A percentile compares a stretch with the other conserved stretches of the same genome.
phyloP scores from a whole-genome alignment of 2,888 invertebrate species.

The Cremastobaeus sp. region DNA sequence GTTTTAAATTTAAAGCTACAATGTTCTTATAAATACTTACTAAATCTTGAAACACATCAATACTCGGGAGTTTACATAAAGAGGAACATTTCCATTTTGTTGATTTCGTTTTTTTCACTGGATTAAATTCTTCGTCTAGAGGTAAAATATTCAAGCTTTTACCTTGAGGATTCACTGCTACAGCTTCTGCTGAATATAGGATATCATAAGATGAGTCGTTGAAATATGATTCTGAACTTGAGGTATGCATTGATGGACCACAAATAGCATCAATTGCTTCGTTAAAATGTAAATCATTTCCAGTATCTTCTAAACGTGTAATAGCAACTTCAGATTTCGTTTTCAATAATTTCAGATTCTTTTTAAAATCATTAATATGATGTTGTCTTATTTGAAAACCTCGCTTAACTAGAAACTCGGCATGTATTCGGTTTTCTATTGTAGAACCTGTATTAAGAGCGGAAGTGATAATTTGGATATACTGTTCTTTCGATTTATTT shows the following conservation, averaged over 20 bases:
- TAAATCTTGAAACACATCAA: no score
- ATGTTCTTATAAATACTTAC: not conserved
- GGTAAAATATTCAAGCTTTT: slow-evolving; percentile 5
- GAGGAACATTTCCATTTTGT: slow-evolving; percentile 14
- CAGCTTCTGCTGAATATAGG: not conserved
- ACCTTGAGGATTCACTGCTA: slow-evolving; percentile 2
- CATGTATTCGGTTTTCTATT: slow-evolving; percentile 5
- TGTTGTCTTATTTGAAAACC: not conserved
- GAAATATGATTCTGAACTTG: no score
- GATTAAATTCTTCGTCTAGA: slow-evolving; percentile 2
- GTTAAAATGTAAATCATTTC: not conserved
- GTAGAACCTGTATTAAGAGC: no score
- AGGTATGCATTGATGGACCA: no score
- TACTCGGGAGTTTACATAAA: slow-evolving; percentile 10
- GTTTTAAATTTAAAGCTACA: not conserved
- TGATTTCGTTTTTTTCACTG: no score
- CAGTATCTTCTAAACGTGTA: not conserved
- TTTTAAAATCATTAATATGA: not conserved
- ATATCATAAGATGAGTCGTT: slow-evolving; percentile 1
- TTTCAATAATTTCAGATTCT: not conserved
- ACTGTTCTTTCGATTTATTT: no score
- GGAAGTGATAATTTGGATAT: no score
- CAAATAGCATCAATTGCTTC: no score
- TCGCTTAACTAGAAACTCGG: slow-evolving; percentile 8
- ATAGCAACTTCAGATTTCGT: not conserved